Evolutionary conservation across 1,140 invertebrate genomes (phyloP), one percentile per base, ranked within the genome.

Genomic region (Macrobrachium rosenbergii): DNA sequence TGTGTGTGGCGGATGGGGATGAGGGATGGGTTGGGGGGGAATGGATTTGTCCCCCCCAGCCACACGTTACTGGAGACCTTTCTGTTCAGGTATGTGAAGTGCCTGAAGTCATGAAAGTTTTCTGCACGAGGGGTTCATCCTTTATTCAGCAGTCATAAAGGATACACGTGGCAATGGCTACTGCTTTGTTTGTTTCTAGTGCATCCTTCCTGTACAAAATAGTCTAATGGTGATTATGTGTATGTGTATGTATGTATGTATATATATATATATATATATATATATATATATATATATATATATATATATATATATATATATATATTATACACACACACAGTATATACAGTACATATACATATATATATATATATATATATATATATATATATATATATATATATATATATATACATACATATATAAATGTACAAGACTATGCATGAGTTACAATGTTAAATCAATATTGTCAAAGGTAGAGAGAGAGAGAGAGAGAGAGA

Each of bases 221-320:
- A 37, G 28, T 2, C 28, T 37, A 3, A 37, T 37, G 28, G 28
- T 37, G 28, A 45, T 78, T 77, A 52, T 59, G 21, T 77, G 17
- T 77, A 19, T 77, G 17, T 77, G 21, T 77, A 52, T 77, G n/a
- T 77, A 52, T 77, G 17, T 77, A 52, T 58, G 17, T 58, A 52
- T 58, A 52, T 78, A 8, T 78, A 58, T 67, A 14, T 81, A 43
- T 45, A 64, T 17, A 81, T 64, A 81, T 64, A 64, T 45, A 67
- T 81, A 64, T 81, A 81, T 81, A 64, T 81, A 67, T 67, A 81
- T 81, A 81, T 81, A 67, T 67, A 81, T 81, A 81, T 81, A 81
- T 81, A 67, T 81, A 67, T 81, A 37, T 81, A 81, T 81, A 64
- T 81, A 81, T 81, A 64, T 81, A 81, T 81, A 81, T 81, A 81